A percentile compares a stretch with the other conserved stretches of the same genome.
These are phyloP conservation scores for Brachionus angularis DNA, from an alignment of 1,140 invertebrate genomes.

Conservation along the genomic window DNA sequence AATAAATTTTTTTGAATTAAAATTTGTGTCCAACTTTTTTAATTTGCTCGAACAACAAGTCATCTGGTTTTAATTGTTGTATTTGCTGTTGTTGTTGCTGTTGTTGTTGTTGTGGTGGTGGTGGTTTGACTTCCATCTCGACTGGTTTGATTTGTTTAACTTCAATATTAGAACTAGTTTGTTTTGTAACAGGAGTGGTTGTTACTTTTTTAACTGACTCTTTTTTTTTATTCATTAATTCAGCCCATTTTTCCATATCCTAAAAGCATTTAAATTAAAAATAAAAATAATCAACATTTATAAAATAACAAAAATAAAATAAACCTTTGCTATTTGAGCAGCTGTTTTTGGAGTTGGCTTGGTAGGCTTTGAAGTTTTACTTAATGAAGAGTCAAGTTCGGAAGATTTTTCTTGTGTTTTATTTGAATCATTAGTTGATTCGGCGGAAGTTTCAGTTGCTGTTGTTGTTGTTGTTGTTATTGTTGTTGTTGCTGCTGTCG, in stretches of 20 bases:
- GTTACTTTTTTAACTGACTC: conserved; percentile 54
- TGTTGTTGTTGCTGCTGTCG: conserved; percentile 53
- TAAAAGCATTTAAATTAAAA: conserved; percentile 46
- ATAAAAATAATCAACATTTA: not conserved
- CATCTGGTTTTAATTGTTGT: conserved; percentile 51
- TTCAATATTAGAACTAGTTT: not conserved
- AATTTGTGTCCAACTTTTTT: too few relatives aligned
- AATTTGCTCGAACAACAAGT: too few relatives aligned
- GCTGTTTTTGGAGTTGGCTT: conserved; percentile 88
- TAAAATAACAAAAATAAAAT: not conserved
- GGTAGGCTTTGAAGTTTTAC: conserved; percentile 42
- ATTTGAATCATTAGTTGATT: conserved; percentile 43
- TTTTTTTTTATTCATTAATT: conserved; percentile 92
- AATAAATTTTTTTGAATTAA: too few relatives aligned
- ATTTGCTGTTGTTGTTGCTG: not conserved
- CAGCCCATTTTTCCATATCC: conserved; percentile 92
- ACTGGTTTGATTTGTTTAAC: conserved; percentile 65
- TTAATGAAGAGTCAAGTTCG: conserved; percentile 48
- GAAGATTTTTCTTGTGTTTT: conserved; percentile 52
- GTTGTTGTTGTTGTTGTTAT: conserved; percentile 47
- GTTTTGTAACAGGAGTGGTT: conserved; percentile 50
- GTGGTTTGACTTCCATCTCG: conserved; percentile 78
- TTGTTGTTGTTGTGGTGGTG: not conserved
- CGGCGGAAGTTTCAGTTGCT: too few relatives aligned
- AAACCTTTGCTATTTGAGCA: conserved; percentile 88